Conservation (phyloP, 2,888 invertebrate species). For the Galerucella calmariensis region DNA sequence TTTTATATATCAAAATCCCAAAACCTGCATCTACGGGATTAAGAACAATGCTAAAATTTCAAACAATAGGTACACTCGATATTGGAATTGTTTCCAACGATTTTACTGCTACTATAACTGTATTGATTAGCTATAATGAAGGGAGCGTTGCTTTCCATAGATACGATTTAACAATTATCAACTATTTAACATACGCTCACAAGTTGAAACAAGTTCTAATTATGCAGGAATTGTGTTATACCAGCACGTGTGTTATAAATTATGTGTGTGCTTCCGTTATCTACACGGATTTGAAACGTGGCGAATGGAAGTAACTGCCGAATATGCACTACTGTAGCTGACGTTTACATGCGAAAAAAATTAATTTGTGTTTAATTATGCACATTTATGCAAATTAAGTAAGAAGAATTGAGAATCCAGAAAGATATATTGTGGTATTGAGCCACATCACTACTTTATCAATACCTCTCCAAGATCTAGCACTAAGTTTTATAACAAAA, state of each 20-base stretch:
- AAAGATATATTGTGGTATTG: neutral
- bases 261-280: neutral
- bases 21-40: neutral
- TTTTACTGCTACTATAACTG: conserved; percentile 9
- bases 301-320: neutral
- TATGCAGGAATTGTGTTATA: conserved; percentile 2
- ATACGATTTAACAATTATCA: conserved; percentile 26
- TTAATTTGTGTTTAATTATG: neutral
- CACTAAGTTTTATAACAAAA: too few relatives aligned
- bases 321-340: neutral
- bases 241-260: neutral
- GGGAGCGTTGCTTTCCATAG: conserved; percentile 5
- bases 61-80: neutral
- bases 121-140: neutral
- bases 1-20: neutral
- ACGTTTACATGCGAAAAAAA: neutral
- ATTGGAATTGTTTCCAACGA: neutral
- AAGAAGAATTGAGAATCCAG: neutral
- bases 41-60: neutral
- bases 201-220: conserved; percentile 9
- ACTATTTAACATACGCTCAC: conserved; percentile 21
- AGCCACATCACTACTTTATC: neutral
- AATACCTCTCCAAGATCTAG: too few relatives aligned
- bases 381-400: neutral
- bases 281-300: neutral